Percentiles rank a stretch among this genome's conserved stretches.
Evolutionary conservation across 2,113 vertebrate species (phyloP).

Genomic region (Tupaia chinensis): DNA sequence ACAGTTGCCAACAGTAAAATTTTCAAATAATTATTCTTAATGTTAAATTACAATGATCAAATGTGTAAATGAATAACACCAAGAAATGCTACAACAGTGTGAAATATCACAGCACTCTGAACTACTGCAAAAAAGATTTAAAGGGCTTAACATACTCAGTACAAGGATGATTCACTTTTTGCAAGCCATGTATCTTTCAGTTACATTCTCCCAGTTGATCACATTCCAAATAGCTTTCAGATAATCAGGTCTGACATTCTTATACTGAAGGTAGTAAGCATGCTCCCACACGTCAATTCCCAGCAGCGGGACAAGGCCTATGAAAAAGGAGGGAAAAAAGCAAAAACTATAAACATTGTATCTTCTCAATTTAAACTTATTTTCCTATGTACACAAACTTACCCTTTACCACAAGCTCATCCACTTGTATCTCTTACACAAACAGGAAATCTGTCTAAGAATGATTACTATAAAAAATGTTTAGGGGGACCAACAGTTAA

Average conservation of each 20-base stretch:
- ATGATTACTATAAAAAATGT: neutral
- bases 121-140: conserved; percentile 72
- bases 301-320: conserved; percentile 96
- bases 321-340: conserved; percentile 4
- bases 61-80: conserved; percentile 70
- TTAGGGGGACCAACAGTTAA: too few species aligned
- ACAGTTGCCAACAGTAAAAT: conserved; percentile 39
- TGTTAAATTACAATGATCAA: conserved; percentile 77
- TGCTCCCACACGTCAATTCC: conserved; percentile 99
- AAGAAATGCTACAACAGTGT: conserved; percentile 66
- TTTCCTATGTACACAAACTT: neutral
- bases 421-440: neutral
- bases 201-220: conserved; percentile 97
- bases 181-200: conserved; percentile 90
- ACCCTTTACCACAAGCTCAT: neutral
- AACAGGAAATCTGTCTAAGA: neutral
- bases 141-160: conserved; percentile 59
- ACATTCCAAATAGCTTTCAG: conserved; percentile 99
- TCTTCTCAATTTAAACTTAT: neutral
- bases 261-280: conserved; percentile 99
- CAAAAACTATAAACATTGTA: neutral
- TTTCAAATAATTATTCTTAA: conserved; percentile 54
- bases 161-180: conserved; percentile 89
- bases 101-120: conserved; percentile 24
- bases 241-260: conserved; percentile 98